phyloP scores from a whole-genome alignment of 2,888 invertebrate species.

The Platycheirus albimanus region DNA sequence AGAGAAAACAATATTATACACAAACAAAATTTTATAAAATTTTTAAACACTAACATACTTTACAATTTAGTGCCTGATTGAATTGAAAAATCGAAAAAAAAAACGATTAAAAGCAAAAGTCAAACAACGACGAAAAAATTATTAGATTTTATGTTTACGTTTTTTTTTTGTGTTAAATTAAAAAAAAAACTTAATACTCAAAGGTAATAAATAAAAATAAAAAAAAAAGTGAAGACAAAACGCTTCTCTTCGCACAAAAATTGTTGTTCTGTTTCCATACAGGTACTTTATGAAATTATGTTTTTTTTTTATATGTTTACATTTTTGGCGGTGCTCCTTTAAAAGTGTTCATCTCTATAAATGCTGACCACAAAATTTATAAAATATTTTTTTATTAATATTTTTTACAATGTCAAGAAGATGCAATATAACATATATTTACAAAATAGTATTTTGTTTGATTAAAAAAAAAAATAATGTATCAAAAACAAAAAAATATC shows the following conservation, averaged over 20 bases:
- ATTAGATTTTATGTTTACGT: constrained; percentile 5
- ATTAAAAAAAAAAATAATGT: constrained; percentile 36
- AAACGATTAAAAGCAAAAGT: neutral
- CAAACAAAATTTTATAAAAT: neutral
- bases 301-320: constrained; percentile 9
- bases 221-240: neutral
- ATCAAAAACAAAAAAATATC: constrained; percentile 34
- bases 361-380: constrained; percentile 30
- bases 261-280: neutral
- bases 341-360: constrained; percentile 57
- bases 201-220: constrained; percentile 1
- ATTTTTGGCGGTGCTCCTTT: constrained; percentile 63
- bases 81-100: constrained; percentile 16
- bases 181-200: constrained; percentile 21
- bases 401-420: constrained; percentile 2
- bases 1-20: constrained; percentile 37
- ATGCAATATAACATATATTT: constrained; percentile 53
- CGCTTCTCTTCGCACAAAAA: constrained; percentile 23
- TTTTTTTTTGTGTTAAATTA: constrained; percentile 9
- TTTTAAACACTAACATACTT: constrained; percentile 38
- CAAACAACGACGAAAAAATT: neutral
- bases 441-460: constrained; percentile 52
- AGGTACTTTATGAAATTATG: constrained; percentile 11
- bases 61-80: constrained; percentile 67
- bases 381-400: constrained; percentile 22